Evolutionary conservation across 2,797 vertebrate species (phyloP).

Genomic region (Carduelis carduelis): DNA sequence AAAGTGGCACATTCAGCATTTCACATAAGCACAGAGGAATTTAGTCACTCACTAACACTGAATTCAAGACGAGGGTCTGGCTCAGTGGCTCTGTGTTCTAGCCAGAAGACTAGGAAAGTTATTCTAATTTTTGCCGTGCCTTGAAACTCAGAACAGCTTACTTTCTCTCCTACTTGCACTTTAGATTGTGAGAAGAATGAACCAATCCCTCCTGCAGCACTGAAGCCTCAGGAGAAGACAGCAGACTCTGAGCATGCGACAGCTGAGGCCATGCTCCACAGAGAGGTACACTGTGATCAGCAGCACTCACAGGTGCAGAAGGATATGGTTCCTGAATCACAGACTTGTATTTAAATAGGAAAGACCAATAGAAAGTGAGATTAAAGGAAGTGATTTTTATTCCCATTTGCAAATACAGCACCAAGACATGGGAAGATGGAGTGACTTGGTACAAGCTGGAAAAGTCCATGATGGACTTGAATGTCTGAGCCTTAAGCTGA

Average conservation of each 20-base stretch:
- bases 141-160: background rate
- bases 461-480: background rate
- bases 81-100: background rate
- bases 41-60: background rate
- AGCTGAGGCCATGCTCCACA: rapidly evolving
- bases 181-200: background rate
- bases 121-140: background rate
- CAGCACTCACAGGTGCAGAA: rapidly evolving
- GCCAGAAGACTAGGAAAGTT: background rate
- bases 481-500: background rate
- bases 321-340: background rate
- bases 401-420: background rate
- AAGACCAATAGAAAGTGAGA: background rate
- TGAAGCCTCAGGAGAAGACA: background rate
- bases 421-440: background rate
- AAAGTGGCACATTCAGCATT: background rate
- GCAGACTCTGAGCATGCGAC: background rate
- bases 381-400: background rate
- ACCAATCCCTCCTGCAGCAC: background rate
- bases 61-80: background rate
- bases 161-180: background rate
- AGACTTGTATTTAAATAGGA: background rate
- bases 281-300: background rate
- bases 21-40: background rate
- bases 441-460: background rate